phyloP scores from a whole-genome alignment of 2,888 invertebrate species.

The Acrobasis repandana region DNA sequence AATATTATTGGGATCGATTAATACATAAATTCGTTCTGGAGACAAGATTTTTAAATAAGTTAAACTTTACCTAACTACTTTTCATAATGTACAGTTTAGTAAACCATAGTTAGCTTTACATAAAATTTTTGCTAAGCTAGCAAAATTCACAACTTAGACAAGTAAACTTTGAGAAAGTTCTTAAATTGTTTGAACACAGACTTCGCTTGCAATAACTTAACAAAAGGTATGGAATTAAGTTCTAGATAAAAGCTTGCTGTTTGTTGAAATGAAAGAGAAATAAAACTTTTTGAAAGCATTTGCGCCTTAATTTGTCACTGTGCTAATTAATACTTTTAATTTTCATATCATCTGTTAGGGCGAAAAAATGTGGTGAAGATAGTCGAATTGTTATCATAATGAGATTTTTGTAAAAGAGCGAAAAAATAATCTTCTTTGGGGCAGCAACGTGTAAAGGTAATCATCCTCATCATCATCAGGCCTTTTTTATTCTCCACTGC shows the following conservation, averaged over 20 bases:
- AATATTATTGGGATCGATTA: no score
- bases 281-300: not conserved
- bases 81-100: not conserved
- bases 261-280: not conserved
- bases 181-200: slow-evolving; percentile 10
- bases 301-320: not conserved
- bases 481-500: no score
- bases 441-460: no score
- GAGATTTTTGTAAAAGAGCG: no score
- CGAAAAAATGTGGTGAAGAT: no score
- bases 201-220: slow-evolving; percentile 9
- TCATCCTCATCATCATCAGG: no score
- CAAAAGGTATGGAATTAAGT: slow-evolving; percentile 6
- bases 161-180: not conserved
- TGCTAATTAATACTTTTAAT: not conserved
- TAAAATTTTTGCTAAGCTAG: not conserved
- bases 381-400: no score
- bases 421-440: no score
- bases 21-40: not conserved
- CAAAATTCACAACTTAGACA: not conserved
- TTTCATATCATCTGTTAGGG: no score
- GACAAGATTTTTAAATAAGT: no score
- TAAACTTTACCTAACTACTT: no score
- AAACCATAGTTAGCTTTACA: not conserved
- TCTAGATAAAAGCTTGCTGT: not conserved